phyloP scores from a whole-genome alignment of 2,113 vertebrate genomes.

The Oreotragus oreotragus region DNA sequence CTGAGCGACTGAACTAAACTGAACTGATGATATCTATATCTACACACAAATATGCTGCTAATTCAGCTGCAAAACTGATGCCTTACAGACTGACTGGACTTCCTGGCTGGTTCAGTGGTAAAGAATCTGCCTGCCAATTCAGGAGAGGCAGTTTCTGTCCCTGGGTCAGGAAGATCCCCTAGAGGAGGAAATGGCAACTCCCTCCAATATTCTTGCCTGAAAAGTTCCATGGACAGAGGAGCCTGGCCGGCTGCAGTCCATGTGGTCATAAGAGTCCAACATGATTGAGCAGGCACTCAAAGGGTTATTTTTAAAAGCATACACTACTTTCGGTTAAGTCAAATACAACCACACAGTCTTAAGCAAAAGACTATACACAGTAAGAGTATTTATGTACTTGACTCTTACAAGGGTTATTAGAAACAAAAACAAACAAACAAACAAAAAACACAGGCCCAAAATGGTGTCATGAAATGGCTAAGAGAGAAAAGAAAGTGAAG shows the following conservation, averaged over 20 bases:
- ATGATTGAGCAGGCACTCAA: neutral
- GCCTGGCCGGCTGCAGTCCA: neutral
- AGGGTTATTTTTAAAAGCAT: neutral
- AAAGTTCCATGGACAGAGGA: neutral
- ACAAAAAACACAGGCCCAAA: neutral
- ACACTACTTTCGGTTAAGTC: neutral
- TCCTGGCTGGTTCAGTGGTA: neutral
- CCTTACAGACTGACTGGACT: neutral
- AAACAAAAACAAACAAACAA: neutral
- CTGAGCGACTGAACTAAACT: too few relatives aligned
- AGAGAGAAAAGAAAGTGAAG: neutral
- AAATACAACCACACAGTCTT: neutral
- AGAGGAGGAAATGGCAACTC: neutral
- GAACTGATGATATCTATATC: neutral
- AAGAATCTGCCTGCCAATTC: neutral
- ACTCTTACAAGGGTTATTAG: neutral
- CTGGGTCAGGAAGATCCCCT: neutral
- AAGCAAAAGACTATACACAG: neutral
- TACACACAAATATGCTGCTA: neutral
- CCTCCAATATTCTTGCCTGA: neutral
- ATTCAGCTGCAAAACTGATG: constrained; percentile 15
- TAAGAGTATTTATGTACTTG: constrained; percentile 8
- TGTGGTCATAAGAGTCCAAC: neutral
- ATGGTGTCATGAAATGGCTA: neutral
- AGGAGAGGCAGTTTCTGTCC: neutral